Evolutionary conservation across 2,888 invertebrate species (phyloP).

Genomic region (Drosophila vallismaia): DNA sequence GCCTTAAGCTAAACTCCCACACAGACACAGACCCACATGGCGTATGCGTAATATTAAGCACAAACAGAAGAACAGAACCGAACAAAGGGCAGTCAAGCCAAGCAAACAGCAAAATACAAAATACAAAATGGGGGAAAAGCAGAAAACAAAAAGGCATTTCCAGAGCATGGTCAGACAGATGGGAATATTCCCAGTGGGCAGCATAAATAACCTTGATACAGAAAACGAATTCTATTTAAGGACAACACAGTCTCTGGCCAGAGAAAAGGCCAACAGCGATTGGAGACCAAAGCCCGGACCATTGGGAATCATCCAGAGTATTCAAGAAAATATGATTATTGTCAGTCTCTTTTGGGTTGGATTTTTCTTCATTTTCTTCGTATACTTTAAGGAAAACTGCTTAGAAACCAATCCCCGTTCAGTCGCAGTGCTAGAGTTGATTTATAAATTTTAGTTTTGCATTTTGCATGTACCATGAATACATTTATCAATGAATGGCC

Average conservation of each 20-base stretch:
- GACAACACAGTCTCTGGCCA: constrained; percentile 22
- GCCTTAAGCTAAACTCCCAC: constrained; percentile 43
- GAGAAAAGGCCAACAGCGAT: constrained; percentile 2
- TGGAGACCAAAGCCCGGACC: constrained; percentile 1
- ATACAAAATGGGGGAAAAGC: constrained; percentile 15
- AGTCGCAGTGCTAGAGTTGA: neutral
- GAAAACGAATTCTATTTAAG: constrained; percentile 52
- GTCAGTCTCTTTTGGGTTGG: neutral
- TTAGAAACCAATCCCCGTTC: neutral
- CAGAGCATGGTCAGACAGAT: constrained; percentile 25
- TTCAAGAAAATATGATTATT: constrained; percentile 11
- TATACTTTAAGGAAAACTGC: neutral
- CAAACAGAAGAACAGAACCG: constrained; percentile 17
- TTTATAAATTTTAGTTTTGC: neutral
- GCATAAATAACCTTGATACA: constrained; percentile 66
- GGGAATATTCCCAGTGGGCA: constrained; percentile 34
- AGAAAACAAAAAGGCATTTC: constrained; percentile 28
- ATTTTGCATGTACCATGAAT: neutral
- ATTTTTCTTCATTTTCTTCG: neutral
- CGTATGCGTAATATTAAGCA: constrained; percentile 65
- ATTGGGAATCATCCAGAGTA: constrained; percentile 6
- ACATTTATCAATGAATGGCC: constrained; percentile 3
- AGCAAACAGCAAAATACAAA: constrained; percentile 21
- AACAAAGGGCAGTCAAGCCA: constrained; percentile 17
- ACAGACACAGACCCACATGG: constrained; percentile 26